phyloP scores from a whole-genome alignment of 2,888 invertebrate species.

The Physocephala rufipes region DNA sequence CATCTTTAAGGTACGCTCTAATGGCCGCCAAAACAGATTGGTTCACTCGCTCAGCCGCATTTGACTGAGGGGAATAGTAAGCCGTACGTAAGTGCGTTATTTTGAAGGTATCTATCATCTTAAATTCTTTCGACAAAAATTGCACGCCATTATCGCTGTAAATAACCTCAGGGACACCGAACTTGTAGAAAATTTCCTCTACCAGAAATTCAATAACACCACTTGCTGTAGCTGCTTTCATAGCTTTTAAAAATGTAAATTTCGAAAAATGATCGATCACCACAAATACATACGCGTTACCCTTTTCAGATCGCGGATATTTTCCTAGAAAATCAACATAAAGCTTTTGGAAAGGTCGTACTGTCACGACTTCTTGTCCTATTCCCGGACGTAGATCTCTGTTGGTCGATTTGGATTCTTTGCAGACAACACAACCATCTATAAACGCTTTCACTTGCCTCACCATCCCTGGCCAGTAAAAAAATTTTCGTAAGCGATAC shows the following conservation, averaged over 20 bases:
- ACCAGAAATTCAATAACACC: not conserved
- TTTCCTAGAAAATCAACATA: not conserved
- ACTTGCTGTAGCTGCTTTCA: not conserved
- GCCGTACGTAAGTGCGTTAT: not conserved
- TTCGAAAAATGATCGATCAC: constrained; percentile 1
- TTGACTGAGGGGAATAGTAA: not conserved
- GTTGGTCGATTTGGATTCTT: constrained; percentile 12
- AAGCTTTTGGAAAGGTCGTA: constrained; percentile 23
- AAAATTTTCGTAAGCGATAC: constrained; percentile 23
- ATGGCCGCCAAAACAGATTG: not conserved
- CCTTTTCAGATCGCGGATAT: too few species aligned
- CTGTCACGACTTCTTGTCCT: constrained; percentile 32
- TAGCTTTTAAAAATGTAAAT: not conserved
- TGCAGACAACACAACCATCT: constrained; percentile 30
- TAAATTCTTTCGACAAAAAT: constrained; percentile 3
- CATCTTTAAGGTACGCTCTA: not conserved
- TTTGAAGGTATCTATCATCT: not conserved
- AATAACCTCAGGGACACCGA: not conserved
- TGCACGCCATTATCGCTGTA: not conserved
- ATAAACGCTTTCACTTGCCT: constrained; percentile 36
- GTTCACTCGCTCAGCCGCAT: not conserved
- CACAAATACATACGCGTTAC: not conserved
- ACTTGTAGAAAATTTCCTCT: not conserved
- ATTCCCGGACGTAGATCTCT: not conserved
- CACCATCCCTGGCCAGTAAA: constrained; percentile 44